phyloP scores from a whole-genome alignment of 2,888 invertebrate genomes.

The Nomada flava region DNA sequence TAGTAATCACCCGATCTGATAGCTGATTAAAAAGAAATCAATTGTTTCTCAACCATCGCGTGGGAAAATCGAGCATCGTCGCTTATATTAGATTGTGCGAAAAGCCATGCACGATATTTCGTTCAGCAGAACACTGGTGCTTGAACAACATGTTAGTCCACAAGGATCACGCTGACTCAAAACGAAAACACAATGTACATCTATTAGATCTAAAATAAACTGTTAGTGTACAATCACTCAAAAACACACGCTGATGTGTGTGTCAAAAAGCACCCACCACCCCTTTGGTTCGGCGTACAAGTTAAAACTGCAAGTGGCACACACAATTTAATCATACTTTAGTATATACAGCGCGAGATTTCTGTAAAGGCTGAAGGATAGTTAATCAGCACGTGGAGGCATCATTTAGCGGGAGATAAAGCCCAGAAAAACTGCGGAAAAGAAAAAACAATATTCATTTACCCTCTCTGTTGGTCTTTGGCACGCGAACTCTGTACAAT shows the following conservation, averaged over 20 bases:
- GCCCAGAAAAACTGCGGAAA: constrained; percentile 53
- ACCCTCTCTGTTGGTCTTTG: constrained; percentile 86
- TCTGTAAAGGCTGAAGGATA: constrained; percentile 48
- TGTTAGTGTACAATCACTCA: constrained; percentile 22
- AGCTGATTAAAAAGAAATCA: constrained; percentile 87
- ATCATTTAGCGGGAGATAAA: constrained; percentile 43
- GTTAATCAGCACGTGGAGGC: constrained; percentile 40
- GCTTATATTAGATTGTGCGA: constrained; percentile 9
- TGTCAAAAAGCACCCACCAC: background rate
- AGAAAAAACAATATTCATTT: constrained; percentile 77
- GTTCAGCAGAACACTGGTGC: constrained; percentile 19
- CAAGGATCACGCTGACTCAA: constrained; percentile 3
- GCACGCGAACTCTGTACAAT: constrained; percentile 84
- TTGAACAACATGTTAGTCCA: constrained; percentile 19
- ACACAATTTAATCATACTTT: constrained; percentile 4
- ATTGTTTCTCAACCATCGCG: background rate
- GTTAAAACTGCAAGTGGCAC: background rate
- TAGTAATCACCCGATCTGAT: constrained; percentile 99
- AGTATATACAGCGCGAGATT: constrained; percentile 37
- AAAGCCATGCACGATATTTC: constrained; percentile 67
- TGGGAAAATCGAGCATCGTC: no score
- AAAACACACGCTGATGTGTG: no score
- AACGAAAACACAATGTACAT: constrained; percentile 22
- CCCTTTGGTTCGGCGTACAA: background rate
- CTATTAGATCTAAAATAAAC: constrained; percentile 18